Percentiles rank a stretch among this genome's conserved stretches.
Evolutionary conservation across 2,113 vertebrate species (phyloP).

Genomic region (Tapirus terrestris): DNA sequence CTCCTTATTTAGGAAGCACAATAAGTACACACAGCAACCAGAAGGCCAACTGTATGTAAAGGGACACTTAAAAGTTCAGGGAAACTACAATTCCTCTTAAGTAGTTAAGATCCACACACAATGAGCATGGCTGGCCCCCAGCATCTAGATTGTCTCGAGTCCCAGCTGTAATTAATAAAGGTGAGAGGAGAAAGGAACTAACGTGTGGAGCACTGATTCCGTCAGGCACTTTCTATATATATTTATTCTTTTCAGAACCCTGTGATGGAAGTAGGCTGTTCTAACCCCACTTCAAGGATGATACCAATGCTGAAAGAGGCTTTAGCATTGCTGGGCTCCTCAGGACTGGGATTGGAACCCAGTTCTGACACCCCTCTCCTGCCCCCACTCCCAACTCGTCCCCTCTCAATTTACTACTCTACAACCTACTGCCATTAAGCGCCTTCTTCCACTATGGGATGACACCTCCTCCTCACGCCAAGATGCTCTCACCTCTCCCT

Average conservation of each 20-base stretch:
- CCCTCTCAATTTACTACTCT: neutral
- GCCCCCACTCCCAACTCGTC: neutral
- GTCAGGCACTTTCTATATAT: neutral
- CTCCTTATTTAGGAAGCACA: neutral
- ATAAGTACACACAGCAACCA: neutral
- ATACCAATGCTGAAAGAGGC: neutral
- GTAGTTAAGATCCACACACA: neutral
- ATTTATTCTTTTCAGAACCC: neutral
- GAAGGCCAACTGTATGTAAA: slow-evolving; percentile 31
- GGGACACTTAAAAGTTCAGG: neutral
- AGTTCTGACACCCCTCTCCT: neutral
- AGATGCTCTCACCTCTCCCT: neutral
- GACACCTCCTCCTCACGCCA: neutral
- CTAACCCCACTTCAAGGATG: neutral
- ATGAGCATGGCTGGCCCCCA: neutral
- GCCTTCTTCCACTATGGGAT: neutral
- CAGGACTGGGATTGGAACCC: neutral
- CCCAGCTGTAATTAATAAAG: neutral
- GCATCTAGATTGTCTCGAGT: neutral
- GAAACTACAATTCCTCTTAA: slow-evolving; percentile 3
- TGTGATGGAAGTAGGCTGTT: neutral
- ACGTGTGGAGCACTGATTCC: neutral
- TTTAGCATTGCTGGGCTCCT: neutral
- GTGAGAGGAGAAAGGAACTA: neutral
- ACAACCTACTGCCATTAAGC: neutral